These are phyloP conservation scores for Pachyuromys duprasi DNA, from an alignment of 2,797 vertebrate genomes.

Conservation along the genomic window DNA sequence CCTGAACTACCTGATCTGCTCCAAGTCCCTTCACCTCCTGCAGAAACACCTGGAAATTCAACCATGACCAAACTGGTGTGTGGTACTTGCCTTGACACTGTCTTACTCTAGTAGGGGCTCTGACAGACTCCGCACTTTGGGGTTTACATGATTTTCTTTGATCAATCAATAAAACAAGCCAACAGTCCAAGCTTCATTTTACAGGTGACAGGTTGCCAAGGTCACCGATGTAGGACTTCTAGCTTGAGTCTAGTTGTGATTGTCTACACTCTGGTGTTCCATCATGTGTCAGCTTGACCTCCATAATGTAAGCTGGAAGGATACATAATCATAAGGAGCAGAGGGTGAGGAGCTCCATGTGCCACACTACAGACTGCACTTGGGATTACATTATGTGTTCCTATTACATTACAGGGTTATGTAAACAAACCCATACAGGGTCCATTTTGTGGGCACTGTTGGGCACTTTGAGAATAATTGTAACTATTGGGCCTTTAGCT, in stretches of 20 bases:
- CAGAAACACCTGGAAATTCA: constrained; percentile 15
- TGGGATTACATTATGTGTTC: constrained; percentile 4
- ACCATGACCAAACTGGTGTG: not conserved
- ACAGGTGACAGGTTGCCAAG: not conserved
- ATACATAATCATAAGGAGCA: not conserved
- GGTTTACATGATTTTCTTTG: constrained; percentile 37
- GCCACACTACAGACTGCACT: not conserved
- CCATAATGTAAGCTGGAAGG: not conserved
- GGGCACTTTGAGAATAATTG: constrained; percentile 30
- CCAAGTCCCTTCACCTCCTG: not conserved
- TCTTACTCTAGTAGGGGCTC: not conserved
- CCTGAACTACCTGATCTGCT: not conserved
- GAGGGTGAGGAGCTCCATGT: not conserved
- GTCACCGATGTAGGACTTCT: not conserved
- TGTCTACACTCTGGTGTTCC: not conserved
- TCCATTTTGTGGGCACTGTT: not conserved
- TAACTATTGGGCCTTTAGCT: not conserved
- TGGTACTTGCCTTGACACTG: not conserved
- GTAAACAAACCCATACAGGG: not conserved
- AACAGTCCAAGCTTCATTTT: not conserved
- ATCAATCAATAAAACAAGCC: not conserved
- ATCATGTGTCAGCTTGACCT: not conserved
- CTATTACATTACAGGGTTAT: not conserved
- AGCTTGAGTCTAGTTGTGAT: not conserved
- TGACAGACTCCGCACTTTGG: not conserved